A percentile compares a stretch with the other conserved stretches of the same genome.
These are phyloP conservation scores for Tortricodes alternella DNA, from an alignment of 2,888 invertebrate genomes.

Conservation along the genomic window DNA sequence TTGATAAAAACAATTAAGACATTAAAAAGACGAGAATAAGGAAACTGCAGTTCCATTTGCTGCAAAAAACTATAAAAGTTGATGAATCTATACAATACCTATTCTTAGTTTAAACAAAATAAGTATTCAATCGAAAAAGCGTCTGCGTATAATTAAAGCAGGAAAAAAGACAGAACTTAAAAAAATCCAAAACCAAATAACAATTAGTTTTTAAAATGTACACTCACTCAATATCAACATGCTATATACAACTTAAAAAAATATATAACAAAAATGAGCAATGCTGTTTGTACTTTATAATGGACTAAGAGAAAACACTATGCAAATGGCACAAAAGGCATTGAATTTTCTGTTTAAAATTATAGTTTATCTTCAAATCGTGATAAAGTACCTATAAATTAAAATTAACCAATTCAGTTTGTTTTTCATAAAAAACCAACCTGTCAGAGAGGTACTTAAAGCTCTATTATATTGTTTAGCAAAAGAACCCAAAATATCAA, in stretches of 20 bases:
- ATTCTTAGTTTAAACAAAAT: neutral
- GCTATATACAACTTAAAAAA: constrained; percentile 32
- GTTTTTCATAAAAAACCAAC: constrained; percentile 26
- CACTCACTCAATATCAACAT: constrained; percentile 34
- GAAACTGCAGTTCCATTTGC: neutral
- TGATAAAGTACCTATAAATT: constrained; percentile 22
- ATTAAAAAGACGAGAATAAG: neutral
- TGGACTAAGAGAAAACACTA: constrained; percentile 7
- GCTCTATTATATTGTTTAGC: constrained; percentile 38
- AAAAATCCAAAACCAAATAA: constrained; percentile 10
- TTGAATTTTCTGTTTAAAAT: constrained; percentile 29
- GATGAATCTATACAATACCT: neutral
- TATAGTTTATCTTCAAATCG: constrained; percentile 8
- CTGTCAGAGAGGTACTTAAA: constrained; percentile 39
- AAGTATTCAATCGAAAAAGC: neutral
- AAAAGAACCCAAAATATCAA: constrained; percentile 36
- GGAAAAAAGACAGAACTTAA: constrained; percentile 24
- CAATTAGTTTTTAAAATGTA: constrained; percentile 3
- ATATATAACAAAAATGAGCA: constrained; percentile 28
- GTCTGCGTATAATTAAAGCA: neutral
- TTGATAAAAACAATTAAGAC: too few species aligned
- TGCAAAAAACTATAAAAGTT: neutral
- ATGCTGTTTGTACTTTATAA: constrained; percentile 39
- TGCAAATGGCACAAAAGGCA: constrained; percentile 40
- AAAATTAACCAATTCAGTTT: constrained; percentile 19